These are phyloP conservation scores for Bettongia penicillata DNA, from an alignment of 2,113 vertebrate genomes.

Conservation along the genomic window DNA sequence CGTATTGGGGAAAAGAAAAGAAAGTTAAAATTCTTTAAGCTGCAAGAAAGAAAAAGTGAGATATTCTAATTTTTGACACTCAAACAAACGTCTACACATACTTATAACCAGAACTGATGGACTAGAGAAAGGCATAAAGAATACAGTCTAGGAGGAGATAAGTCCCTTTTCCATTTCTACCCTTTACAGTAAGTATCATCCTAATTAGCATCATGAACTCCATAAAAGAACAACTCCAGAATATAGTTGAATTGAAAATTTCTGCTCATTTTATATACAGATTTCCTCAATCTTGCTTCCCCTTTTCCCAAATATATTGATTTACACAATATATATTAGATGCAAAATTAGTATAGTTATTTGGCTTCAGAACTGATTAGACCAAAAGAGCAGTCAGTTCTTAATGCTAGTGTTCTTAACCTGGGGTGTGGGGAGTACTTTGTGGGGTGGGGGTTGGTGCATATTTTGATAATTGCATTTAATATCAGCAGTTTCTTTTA, in stretches of 20 bases:
- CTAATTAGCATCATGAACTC: neutral
- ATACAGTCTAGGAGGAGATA: neutral
- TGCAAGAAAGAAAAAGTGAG: neutral
- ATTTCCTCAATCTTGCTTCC: neutral
- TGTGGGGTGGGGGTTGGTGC: too few relatives aligned
- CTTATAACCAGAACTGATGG: neutral
- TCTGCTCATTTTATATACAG: neutral
- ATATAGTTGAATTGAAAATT: neutral
- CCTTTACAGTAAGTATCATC: neutral
- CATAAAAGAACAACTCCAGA: neutral
- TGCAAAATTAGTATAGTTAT: neutral
- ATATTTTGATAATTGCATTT: neutral
- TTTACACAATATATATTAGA: neutral
- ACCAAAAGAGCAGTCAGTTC: neutral
- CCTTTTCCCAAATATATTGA: neutral
- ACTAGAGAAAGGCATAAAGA: neutral
- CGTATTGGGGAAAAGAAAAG: neutral
- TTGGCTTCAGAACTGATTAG: neutral
- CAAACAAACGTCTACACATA: neutral
- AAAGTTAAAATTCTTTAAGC: neutral
- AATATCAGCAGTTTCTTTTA: neutral
- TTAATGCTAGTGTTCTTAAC: neutral
- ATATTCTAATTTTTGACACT: neutral
- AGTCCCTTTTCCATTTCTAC: neutral
- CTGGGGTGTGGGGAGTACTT: neutral